These are phyloP conservation scores for Oncorhynchus kisutch DNA, from an alignment of 2,113 vertebrate genomes.

Conservation along the genomic window DNA sequence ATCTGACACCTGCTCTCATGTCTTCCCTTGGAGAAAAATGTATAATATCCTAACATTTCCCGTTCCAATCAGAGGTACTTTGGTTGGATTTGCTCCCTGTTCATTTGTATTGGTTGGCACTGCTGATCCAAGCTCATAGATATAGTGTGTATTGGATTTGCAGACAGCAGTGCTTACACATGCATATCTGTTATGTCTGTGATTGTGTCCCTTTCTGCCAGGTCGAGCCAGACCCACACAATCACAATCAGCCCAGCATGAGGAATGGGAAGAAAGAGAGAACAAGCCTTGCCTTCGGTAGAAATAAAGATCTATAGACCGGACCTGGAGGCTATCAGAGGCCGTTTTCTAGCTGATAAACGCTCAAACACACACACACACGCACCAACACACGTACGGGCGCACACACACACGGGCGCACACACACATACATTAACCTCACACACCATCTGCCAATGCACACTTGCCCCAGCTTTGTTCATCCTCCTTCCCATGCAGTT, in stretches of 20 bases:
- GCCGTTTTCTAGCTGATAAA: slow-evolving; percentile 30
- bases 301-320: slow-evolving; percentile 65
- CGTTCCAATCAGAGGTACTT: too few relatives aligned
- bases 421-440: background rate
- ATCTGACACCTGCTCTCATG: too few relatives aligned
- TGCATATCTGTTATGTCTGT: slow-evolving; percentile 43
- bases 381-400: background rate
- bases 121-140: slow-evolving; percentile 53
- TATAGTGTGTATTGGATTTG: slow-evolving; percentile 35
- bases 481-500: slow-evolving; percentile 47
- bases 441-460: background rate
- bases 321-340: slow-evolving; percentile 48
- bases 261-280: slow-evolving; percentile 60
- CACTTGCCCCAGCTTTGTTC: background rate
- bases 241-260: slow-evolving; percentile 58
- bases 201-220: slow-evolving; percentile 39
- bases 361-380: background rate
- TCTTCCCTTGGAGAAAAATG: too few relatives aligned
- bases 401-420: background rate
- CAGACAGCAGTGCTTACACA: slow-evolving; percentile 51
- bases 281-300: slow-evolving; percentile 62
- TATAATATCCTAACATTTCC: too few relatives aligned
- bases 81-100: background rate
- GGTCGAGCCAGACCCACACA: too few relatives aligned
- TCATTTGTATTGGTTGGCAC: slow-evolving; percentile 23